A percentile compares a stretch with the other conserved stretches of the same genome.
Conservation (phyloP, 1,140 invertebrate species). For the Drosophila varians region DNA sequence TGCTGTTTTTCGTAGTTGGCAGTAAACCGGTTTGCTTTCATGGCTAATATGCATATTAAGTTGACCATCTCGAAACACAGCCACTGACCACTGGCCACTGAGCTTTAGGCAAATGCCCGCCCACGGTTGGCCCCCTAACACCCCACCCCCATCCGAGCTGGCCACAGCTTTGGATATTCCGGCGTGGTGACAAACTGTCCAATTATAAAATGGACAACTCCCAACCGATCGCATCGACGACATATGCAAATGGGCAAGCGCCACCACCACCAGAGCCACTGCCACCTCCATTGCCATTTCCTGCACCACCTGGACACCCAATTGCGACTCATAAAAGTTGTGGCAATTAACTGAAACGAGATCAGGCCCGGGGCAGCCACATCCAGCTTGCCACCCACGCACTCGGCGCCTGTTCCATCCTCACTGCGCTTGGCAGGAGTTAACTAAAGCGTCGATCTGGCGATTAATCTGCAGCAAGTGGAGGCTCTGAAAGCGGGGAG, state of each 20-base stretch:
- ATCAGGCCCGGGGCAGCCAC: conserved; percentile 28
- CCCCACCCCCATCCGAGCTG: conserved; percentile 1
- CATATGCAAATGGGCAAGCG: conserved; percentile 51
- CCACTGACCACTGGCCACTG: conserved; percentile 28
- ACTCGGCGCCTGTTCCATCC: conserved; percentile 33
- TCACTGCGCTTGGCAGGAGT: conserved; percentile 49
- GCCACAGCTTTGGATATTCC: background rate
- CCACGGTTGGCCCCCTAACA: conserved; percentile 31
- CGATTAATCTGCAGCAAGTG: conserved; percentile 78
- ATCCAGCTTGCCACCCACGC: conserved; percentile 62
- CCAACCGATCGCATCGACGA: conserved; percentile 37
- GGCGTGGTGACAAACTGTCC: conserved; percentile 67
- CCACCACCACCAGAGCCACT: conserved; percentile 25
- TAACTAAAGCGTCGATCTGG: conserved; percentile 78
- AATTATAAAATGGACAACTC: conserved; percentile 64
- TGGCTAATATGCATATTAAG: conserved; percentile 53
- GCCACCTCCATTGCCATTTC: background rate
- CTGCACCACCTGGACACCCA: conserved; percentile 38
- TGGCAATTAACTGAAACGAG: conserved; percentile 74
- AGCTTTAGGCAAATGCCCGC: conserved; percentile 33
- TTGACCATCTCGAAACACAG: conserved; percentile 42
- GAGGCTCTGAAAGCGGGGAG: background rate
- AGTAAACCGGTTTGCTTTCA: conserved; percentile 11
- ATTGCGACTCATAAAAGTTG: conserved; percentile 67
- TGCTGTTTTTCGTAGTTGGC: background rate